Evolutionary conservation across 2,113 vertebrate genomes (phyloP).

Genomic region (Gopherus evgoodei): DNA sequence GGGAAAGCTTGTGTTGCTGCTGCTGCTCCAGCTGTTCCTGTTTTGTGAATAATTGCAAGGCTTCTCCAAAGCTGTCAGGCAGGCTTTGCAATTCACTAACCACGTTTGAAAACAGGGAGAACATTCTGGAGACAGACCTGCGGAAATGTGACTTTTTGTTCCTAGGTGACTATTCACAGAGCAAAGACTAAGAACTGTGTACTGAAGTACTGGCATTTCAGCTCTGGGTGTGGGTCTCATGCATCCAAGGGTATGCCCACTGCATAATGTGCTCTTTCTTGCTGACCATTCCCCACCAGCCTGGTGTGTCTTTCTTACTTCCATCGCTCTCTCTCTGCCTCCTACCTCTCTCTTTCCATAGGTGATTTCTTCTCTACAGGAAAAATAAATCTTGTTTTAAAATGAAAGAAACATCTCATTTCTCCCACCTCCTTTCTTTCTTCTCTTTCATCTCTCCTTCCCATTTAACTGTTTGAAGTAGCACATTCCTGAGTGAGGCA

Average conservation of each 20-base stretch:
- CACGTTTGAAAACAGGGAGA: neutral
- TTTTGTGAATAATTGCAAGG: neutral
- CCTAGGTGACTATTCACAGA: constrained; percentile 41
- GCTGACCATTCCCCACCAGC: constrained; percentile 30
- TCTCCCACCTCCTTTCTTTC: constrained; percentile 29
- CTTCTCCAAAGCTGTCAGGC: neutral
- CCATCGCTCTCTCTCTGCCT: neutral
- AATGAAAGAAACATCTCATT: constrained; percentile 44
- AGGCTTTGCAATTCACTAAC: constrained; percentile 24
- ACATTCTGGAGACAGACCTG: constrained; percentile 25
- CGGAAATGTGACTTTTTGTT: constrained; percentile 20
- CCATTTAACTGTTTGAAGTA: constrained; percentile 57
- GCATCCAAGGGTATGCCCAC: constrained; percentile 46
- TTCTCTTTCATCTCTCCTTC: constrained; percentile 58
- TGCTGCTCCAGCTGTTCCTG: neutral
- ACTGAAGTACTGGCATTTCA: constrained; percentile 51
- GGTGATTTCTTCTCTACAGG: constrained; percentile 46
- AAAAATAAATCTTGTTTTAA: constrained; percentile 59
- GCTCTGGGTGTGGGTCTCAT: constrained; percentile 57
- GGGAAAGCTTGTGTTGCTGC: neutral
- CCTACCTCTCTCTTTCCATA: constrained; percentile 56
- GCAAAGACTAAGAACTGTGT: constrained; percentile 54
- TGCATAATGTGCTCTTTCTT: constrained; percentile 41
- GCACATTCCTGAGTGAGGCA: neutral
- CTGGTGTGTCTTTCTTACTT: constrained; percentile 67